These are phyloP conservation scores for Mastigias papua DNA, from an alignment of 30 jellyfish, hydroid and myxozoan genomes.

Conservation along the genomic window DNA sequence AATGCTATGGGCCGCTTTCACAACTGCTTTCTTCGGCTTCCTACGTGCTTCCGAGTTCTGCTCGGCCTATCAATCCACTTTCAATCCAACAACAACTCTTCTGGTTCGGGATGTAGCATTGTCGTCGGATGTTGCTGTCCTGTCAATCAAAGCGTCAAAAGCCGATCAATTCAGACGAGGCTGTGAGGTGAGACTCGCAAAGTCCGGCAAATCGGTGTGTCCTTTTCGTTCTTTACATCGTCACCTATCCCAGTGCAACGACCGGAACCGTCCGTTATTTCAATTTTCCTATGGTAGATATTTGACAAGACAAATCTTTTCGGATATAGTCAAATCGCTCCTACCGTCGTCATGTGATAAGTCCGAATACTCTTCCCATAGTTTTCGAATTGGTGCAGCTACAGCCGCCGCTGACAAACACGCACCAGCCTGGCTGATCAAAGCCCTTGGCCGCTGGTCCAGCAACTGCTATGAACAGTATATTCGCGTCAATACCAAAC, in stretches of 20 bases:
- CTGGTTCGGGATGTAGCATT: not conserved
- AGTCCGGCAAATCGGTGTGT: not conserved
- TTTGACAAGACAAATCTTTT: not conserved
- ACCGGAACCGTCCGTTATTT: not conserved
- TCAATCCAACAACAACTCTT: not conserved
- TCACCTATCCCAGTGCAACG: not conserved
- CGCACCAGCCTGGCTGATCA: not conserved
- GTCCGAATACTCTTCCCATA: not conserved
- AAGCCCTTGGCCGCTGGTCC: not conserved
- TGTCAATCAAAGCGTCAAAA: not conserved
- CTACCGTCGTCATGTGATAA: not conserved
- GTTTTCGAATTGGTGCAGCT: not conserved
- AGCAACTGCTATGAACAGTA: not conserved
- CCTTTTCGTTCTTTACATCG: not conserved
- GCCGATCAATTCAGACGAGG: not conserved
- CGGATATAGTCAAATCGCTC: not conserved
- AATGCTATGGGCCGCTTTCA: conserved; percentile 15
- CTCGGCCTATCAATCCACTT: not conserved
- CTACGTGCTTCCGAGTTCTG: conserved; percentile 13
- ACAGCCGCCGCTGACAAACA: not conserved
- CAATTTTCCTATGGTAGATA: not conserved
- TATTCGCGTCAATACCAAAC: too few species aligned
- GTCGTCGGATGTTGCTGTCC: not conserved
- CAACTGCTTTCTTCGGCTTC: conserved; percentile 2
- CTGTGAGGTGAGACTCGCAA: not conserved